Evolutionary conservation across 2,797 vertebrate genomes (phyloP).

Genomic region (Onychomys torridus): DNA sequence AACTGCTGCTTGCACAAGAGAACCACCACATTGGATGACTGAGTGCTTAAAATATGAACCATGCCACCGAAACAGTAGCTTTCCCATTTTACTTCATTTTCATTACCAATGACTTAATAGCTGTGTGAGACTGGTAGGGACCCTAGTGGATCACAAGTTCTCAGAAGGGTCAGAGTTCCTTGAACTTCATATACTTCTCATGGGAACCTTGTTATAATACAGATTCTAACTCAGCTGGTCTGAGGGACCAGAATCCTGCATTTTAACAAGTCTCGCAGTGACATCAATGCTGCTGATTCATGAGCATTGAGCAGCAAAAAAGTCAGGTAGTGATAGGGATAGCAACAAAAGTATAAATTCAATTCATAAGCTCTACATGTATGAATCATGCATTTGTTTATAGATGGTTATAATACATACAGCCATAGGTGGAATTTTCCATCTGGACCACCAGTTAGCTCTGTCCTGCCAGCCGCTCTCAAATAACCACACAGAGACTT

Average conservation of each 20-base stretch:
- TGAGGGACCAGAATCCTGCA: not conserved
- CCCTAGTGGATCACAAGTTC: not conserved
- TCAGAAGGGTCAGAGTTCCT: not conserved
- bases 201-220: not conserved
- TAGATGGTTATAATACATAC: too few species aligned
- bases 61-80: not conserved
- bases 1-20: accelerated
- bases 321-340: not conserved
- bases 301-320: not conserved
- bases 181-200: not conserved
- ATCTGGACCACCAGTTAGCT: not conserved
- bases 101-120: not conserved
- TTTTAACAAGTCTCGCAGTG: not conserved
- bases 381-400: not conserved
- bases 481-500: not conserved
- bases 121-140: not conserved
- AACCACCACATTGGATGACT: accelerated
- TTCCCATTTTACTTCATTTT: not conserved
- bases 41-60: not conserved
- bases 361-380: not conserved
- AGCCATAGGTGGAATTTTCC: not conserved
- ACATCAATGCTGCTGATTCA: not conserved
- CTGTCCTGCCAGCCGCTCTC: not conserved
- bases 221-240: not conserved
- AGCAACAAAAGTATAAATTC: not conserved